Evolutionary conservation across 2,113 vertebrate species (phyloP), one percentile per base, ranked within the genome.

Genomic region (Cheirogaleus medius): DNA sequence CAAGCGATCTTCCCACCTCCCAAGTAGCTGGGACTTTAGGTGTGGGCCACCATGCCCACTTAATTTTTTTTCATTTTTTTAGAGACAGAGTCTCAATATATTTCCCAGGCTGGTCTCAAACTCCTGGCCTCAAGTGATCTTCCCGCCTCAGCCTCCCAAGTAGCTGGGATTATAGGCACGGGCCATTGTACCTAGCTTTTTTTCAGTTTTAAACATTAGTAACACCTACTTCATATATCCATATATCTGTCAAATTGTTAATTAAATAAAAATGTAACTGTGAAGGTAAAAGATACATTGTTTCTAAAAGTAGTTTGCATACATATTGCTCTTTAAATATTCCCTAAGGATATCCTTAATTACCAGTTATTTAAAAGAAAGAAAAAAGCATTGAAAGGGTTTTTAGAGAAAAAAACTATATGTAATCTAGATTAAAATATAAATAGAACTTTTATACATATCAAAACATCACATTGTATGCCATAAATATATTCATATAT

Each of bases 301-400:
- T 95, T 90, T 90, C 49, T 73, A 58, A 81, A 87, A 89, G 9
- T 34, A 44, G 68, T 90, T 89, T 89, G 11, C 44, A 47, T 56
- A 39, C 60, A 20, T 14, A 60, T n/a, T 83, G 27, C 14, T 93
- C 42, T 88, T 76, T 71, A 66, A 78, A 83, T 73, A n/a, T 71
- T 52, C n/a, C 32, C 23, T 71, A 34, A 82, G 2, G 34, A 8
- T 69, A 77, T 92, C 56, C 66, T 77, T 77, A 88, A 87, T 1
- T 63, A 18, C 14, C 21, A 54, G 12, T 92, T 84, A 74, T 73
- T 81, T 91, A 49, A 96, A 91, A 85, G 83, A 94, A 94, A 83
- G n/a, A 68, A 82, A 89, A 32, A 88, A 66, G 1, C 2, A 25
- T 54, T 23, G 63, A 47, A 49, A 88, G 12, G 2, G n/a, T 11